Conservation (phyloP, 2,797 vertebrate genomes). For the Bovichtus diacanthus region DNA sequence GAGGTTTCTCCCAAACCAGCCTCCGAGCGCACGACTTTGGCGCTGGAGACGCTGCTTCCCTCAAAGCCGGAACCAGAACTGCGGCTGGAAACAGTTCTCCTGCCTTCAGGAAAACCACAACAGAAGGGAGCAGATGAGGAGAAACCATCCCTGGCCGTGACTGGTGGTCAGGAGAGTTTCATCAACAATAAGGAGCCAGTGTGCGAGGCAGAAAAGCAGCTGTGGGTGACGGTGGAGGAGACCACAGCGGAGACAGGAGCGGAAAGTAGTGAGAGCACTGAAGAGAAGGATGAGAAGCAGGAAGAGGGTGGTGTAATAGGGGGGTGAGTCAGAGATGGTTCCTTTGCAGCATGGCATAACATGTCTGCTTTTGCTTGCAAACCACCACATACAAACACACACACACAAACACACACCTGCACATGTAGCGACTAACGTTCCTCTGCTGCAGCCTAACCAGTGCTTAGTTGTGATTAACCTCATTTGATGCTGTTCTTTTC, state of each 20-base stretch:
- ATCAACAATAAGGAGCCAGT: conserved; percentile 49
- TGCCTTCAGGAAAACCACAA: conserved; percentile 39
- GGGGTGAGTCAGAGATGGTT: conserved; percentile 76
- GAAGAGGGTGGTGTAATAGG: conserved; percentile 62
- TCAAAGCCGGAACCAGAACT: conserved; percentile 60
- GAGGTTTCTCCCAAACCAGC: conserved; percentile 32
- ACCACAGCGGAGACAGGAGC: conserved; percentile 46
- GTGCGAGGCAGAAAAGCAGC: conserved; percentile 67
- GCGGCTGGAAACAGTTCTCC: conserved; percentile 27
- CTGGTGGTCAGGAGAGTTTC: conserved; percentile 40
- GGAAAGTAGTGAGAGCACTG: conserved; percentile 8
- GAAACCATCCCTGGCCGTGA: background rate
- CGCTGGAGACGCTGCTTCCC: conserved; percentile 35
- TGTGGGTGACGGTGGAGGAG: conserved; percentile 79
- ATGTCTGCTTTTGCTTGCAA: conserved; percentile 11
- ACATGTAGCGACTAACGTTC: conserved; percentile 22
- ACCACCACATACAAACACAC: background rate
- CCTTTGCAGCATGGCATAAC: conserved; percentile 40
- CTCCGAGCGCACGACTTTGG: background rate
- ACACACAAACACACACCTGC: conserved; percentile 2
- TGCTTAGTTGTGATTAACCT: conserved; percentile 40
- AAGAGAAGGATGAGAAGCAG: conserved; percentile 24
- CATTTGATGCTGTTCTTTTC: conserved; percentile 28
- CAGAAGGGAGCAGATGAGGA: conserved; percentile 32
- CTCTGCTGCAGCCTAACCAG: conserved; percentile 48